These are phyloP conservation scores for Sisyra terminalis DNA, from an alignment of 2,888 invertebrate species.

Conservation along the genomic window DNA sequence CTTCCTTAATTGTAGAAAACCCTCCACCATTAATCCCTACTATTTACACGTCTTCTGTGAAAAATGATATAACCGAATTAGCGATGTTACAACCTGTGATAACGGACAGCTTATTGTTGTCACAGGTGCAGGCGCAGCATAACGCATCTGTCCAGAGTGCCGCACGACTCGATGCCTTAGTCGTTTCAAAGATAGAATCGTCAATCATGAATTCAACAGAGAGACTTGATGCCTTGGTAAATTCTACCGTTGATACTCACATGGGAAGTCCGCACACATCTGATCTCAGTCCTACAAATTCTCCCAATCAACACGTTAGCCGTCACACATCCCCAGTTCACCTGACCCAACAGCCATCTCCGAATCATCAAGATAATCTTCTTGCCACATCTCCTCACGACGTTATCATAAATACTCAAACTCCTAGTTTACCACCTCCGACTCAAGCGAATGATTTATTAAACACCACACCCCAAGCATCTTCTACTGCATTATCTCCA, in stretches of 20 bases:
- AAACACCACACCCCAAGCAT: not conserved
- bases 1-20: too few species aligned
- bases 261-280: constrained; percentile 25
- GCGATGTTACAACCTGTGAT: not conserved
- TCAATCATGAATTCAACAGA: constrained; percentile 2
- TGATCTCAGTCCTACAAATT: not conserved
- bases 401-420: constrained; percentile 24
- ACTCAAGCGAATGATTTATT: constrained; percentile 9
- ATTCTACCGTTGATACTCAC: constrained; percentile 34
- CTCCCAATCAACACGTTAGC: not conserved
- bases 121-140: constrained; percentile 5
- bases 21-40: not conserved
- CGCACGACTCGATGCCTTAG: constrained; percentile 1
- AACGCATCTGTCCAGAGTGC: not conserved
- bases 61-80: too few species aligned
- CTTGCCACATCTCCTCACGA: constrained; percentile 20
- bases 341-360: not conserved
- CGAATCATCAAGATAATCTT: constrained; percentile 16
- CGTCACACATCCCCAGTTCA: constrained; percentile 7
- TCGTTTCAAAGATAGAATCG: not conserved
- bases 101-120: constrained; percentile 5
- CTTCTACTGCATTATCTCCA: constrained; percentile 23
- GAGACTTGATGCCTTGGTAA: constrained; percentile 42
- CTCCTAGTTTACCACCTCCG: constrained; percentile 20
- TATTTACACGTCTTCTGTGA: not conserved